Percentiles rank a stretch among this genome's conserved stretches.
Evolutionary conservation across 2,797 vertebrate species (phyloP).

Genomic region (Mycteria americana): DNA sequence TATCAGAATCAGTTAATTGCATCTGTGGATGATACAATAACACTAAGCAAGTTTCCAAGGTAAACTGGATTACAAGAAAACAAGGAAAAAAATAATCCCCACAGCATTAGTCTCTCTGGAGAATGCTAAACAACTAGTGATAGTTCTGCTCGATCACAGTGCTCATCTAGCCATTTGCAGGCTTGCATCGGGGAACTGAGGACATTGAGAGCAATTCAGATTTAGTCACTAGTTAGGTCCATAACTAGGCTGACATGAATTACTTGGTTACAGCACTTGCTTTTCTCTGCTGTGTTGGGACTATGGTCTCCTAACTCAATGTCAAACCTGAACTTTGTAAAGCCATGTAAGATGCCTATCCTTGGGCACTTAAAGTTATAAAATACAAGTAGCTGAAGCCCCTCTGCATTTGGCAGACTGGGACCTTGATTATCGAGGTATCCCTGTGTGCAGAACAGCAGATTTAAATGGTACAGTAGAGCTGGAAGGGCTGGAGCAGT

Average conservation of each 20-base stretch:
- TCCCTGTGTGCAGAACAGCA: background rate
- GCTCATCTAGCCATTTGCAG: background rate
- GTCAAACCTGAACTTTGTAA: background rate
- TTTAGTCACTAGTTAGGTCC: background rate
- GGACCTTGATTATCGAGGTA: background rate
- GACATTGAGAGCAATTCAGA: background rate
- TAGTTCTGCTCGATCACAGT: background rate
- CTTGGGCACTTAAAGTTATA: background rate
- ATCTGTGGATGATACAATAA: background rate
- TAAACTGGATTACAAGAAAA: background rate
- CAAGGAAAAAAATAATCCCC: background rate
- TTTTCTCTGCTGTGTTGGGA: background rate
- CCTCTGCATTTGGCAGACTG: background rate
- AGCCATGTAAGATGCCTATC: accelerated
- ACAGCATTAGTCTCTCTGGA: background rate
- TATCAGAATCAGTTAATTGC: background rate
- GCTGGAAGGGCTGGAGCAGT: background rate
- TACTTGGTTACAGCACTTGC: background rate
- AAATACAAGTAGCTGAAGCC: background rate
- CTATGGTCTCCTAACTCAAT: background rate
- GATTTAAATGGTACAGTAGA: background rate
- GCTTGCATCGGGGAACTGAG: background rate
- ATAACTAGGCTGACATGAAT: background rate
- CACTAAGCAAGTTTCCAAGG: background rate
- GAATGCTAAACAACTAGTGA: background rate